phyloP scores from a whole-genome alignment of 1,140 invertebrate species.

The Episyrphus balteatus region DNA sequence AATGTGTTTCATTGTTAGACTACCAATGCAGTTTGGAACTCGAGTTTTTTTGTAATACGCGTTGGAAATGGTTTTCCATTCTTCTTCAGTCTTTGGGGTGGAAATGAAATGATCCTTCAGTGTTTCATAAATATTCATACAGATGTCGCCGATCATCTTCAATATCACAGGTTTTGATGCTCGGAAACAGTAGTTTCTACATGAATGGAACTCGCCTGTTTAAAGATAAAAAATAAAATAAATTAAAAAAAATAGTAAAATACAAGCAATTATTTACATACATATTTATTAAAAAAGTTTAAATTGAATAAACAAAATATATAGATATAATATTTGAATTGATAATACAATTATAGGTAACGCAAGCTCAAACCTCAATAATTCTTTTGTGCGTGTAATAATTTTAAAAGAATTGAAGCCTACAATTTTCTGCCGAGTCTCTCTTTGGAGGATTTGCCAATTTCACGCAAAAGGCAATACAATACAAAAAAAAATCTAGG shows the following conservation, averaged over 20 bases:
- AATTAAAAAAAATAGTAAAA: conserved; percentile 3
- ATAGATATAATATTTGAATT: no score
- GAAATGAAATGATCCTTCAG: conserved; percentile 34
- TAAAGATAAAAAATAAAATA: background rate
- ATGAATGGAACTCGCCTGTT: conserved; percentile 34
- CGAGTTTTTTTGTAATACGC: conserved; percentile 28
- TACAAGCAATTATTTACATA: background rate
- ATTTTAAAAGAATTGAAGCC: no score
- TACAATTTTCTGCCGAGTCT: no score
- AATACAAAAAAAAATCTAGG: no score
- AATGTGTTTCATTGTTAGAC: conserved; percentile 30
- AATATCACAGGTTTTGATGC: conserved; percentile 36
- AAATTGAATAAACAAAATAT: no score
- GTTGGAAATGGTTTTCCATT: conserved; percentile 25
- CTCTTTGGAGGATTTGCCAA: no score
- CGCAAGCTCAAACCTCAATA: no score
- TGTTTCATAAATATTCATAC: conserved; percentile 33
- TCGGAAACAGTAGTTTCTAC: conserved; percentile 36
- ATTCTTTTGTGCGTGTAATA: no score
- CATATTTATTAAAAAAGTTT: background rate
- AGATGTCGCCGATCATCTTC: conserved; percentile 36
- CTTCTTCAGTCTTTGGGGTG: conserved; percentile 36
- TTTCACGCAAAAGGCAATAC: no score
- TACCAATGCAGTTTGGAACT: conserved; percentile 24
- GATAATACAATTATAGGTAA: no score